Evolutionary conservation across 2,888 invertebrate species (phyloP), one percentile per base, ranked within the genome.

Genomic region (Eretmocerus hayati): DNA sequence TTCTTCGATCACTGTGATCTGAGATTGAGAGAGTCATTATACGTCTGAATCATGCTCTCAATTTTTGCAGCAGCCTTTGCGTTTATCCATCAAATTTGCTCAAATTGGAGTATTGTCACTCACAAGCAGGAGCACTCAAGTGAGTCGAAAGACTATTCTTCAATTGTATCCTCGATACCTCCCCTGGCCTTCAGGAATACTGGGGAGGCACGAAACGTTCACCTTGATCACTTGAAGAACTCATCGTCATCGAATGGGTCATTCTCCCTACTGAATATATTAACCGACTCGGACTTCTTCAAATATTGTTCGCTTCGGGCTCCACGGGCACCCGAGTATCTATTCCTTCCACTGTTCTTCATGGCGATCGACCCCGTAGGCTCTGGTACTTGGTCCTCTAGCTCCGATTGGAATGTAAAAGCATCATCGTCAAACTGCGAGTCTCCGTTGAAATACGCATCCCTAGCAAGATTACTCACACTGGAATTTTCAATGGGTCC

Each of bases 231-330:
- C 56, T 69, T 83, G 65, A 92, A 92, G 72, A 91, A 91, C 58
- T 90, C 89, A 60, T 89, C 88, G 45, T 87, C 87, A 58, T 90
- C 91, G 64, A 92, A 92, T 2, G 92, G 92, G 73, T 92, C 91
- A 38, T 80, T 81, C 63, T 89, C 89, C 42, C 87, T 79, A 4
- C 85, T 84, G 73, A 92, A 92, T 61, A 92, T 92, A 71, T 91
- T 90, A 8, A 90, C 85, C 4, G 90, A 90, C 65, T 90, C 90
- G 0, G 90, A 90, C 70, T 91, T 91, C 63, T 87, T 87, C 40
- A 90, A 81, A 62, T 85, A 80, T 46, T 79, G 76, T 53, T 83
- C 82, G 4, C 72, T 69, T 50, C 74, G 62, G n/a, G n/a, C n/a
- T 54, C 75, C 56, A 53, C 62, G 63, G 45, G 63, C 66, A 63